These are phyloP conservation scores for Platypus cylindrus DNA, from an alignment of 2,888 invertebrate species.

Conservation along the genomic window DNA sequence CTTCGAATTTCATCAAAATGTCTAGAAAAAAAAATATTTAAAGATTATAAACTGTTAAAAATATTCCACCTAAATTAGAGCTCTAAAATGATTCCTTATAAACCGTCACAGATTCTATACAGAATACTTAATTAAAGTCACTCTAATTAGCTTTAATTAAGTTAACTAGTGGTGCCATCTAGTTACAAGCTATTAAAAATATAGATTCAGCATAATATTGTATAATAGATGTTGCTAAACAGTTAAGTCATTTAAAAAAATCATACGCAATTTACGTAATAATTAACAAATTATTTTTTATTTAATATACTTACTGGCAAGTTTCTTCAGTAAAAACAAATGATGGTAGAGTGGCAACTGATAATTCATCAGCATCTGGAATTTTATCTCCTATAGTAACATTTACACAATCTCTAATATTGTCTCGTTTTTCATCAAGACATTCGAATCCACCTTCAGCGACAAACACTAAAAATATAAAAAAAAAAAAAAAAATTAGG, in stretches of 20 bases:
- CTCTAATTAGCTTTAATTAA: too few species aligned
- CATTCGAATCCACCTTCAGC: conserved; percentile 73
- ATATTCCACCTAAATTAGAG: too few species aligned
- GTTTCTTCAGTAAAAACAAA: conserved; percentile 41
- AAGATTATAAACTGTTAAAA: background rate
- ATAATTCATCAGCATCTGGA: conserved; percentile 35
- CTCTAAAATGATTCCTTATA: too few species aligned
- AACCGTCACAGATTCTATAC: too few species aligned
- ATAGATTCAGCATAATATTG: too few species aligned
- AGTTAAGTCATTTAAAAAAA: background rate
- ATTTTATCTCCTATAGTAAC: conserved; percentile 42
- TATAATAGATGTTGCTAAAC: too few species aligned
- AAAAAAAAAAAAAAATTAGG: conserved; percentile 2
- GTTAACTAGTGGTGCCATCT: too few species aligned
- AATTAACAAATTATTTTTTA: background rate
- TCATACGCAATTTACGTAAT: background rate
- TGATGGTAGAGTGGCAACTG: conserved; percentile 42
- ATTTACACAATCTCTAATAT: conserved; percentile 52
- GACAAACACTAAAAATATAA: conserved; percentile 53
- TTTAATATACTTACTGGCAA: conserved; percentile 36
- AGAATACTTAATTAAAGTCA: too few species aligned
- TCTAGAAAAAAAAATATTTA: conserved; percentile 30
- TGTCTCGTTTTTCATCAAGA: conserved; percentile 45
- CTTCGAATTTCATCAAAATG: conserved; percentile 42
- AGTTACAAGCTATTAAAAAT: too few species aligned